Evolutionary conservation across 92 coral and sea anemone genomes (phyloP), one percentile per base, ranked within the genome.

Genomic region (Siderastrea siderea): DNA sequence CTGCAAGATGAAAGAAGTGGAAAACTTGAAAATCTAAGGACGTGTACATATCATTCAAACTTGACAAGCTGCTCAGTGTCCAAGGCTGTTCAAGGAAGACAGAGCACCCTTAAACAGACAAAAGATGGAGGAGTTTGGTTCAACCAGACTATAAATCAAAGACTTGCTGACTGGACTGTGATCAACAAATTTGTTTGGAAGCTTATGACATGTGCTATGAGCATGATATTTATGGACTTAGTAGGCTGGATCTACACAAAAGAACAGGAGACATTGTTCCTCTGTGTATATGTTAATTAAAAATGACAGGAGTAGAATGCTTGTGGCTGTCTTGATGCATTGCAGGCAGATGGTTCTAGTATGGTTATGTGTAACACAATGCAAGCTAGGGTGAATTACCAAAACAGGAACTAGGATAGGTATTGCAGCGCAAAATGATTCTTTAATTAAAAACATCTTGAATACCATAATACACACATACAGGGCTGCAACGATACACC

Each of bases 191-290:
- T 14, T 72, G 44, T 26, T 74, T 53, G 78, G 38, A 50, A 14
- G 11, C 1, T 15, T 5, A 17, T 71, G 78, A 74, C 59, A 7
- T 68, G 73, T 74, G 47, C 16, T 9, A 57, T n/a, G 44, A 51
- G 78, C 64, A 53, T 52, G 78, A 74, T 74, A 54, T 74, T 74
- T 74, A 72, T 50, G 77, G 77, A 54, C 67, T 44, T 70, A 58
- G 86, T 82, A 71, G 86, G 86, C 86, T 82, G 86, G 86, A 47
- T 67, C 86, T 82, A 82, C 86, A 58, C 66, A 52, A 54, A 43
- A 38, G 62, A 48, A 19, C 7, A 47, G 61, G 74, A 52, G 38
- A 49, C 19, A 49, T 50, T 16, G 59, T 19, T 72, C 10, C 77
- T 72, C 52, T 74, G 78, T 62, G 78, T 74, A 15, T 48, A 19